phyloP scores from a whole-genome alignment of 2,888 invertebrate genomes.

The Thumatha senex region DNA sequence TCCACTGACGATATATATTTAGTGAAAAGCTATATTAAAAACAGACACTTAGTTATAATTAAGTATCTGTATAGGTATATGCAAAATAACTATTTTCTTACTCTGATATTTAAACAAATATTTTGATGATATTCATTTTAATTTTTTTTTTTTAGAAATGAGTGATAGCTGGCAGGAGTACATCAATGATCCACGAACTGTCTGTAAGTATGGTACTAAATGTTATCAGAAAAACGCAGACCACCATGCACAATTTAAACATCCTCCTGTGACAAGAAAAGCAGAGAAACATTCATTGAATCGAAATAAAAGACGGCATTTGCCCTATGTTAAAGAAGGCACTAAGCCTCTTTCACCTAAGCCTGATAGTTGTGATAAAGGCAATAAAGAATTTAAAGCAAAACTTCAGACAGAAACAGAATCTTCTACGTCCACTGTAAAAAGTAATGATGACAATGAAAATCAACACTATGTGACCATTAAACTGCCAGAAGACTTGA shows the following conservation, averaged over 20 bases:
- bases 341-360: constrained; percentile 9
- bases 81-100: no score
- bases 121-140: not conserved
- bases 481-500: constrained; percentile 51
- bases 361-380: not conserved
- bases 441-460: constrained; percentile 4
- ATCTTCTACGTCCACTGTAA: not conserved
- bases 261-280: constrained; percentile 81
- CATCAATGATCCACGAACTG: constrained; percentile 71
- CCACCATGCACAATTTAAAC: constrained; percentile 90
- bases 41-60: no score
- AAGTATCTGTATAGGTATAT: no score
- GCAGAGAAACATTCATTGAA: constrained; percentile 18
- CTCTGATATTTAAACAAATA: no score
- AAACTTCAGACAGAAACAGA: not conserved
- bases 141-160: constrained; percentile 41
- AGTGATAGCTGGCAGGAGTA: constrained; percentile 66
- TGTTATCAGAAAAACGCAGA: constrained; percentile 92
- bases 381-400: not conserved
- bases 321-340: constrained; percentile 42
- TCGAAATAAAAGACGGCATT: constrained; percentile 45
- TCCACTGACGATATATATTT: no score
- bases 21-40: no score
- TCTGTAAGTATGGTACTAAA: constrained; percentile 90
- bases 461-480: constrained; percentile 13